Evolutionary conservation across 2,888 invertebrate species (phyloP).

Genomic region (Psylliodes chrysocephalus): DNA sequence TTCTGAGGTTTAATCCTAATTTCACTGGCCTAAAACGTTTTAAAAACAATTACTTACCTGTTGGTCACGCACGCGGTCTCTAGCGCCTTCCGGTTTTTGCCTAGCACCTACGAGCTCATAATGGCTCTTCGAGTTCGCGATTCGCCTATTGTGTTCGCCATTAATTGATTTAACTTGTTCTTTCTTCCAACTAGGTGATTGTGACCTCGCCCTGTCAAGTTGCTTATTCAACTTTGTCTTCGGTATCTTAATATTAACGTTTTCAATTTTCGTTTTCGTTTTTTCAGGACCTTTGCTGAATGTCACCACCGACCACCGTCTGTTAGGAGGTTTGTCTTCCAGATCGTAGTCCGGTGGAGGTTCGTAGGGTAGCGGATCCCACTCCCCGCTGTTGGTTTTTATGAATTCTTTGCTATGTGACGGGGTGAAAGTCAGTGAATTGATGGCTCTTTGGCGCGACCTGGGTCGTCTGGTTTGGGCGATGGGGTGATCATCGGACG

Average conservation of each 20-base stretch:
- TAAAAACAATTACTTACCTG: constrained; percentile 53
- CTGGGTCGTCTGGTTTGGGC: constrained; percentile 49
- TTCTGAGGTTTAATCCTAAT: too few species aligned
- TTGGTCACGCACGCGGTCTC: constrained; percentile 54
- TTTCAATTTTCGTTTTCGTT: constrained; percentile 49
- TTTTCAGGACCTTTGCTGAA: constrained; percentile 29
- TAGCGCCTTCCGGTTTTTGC: constrained; percentile 59
- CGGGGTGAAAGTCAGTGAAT: constrained; percentile 46
- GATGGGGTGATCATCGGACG: constrained; percentile 48
- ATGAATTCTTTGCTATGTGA: constrained; percentile 58
- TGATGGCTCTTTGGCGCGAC: constrained; percentile 51
- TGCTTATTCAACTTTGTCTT: constrained; percentile 57
- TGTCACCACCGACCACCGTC: constrained; percentile 60
- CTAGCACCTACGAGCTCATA: constrained; percentile 57
- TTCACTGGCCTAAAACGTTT: too few species aligned
- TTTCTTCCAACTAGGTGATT: constrained; percentile 61
- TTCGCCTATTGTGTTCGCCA: constrained; percentile 53
- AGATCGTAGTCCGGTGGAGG: constrained; percentile 63
- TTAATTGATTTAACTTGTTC: constrained; percentile 51
- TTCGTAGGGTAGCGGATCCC: constrained; percentile 59
- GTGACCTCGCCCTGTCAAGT: constrained; percentile 60
- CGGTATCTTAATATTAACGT: constrained; percentile 59
- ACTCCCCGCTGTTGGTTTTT: constrained; percentile 58
- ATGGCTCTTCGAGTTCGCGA: constrained; percentile 59
- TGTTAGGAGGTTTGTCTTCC: constrained; percentile 48